Conservation (phyloP, 2,113 vertebrate species). For the Bos indicus region DNA sequence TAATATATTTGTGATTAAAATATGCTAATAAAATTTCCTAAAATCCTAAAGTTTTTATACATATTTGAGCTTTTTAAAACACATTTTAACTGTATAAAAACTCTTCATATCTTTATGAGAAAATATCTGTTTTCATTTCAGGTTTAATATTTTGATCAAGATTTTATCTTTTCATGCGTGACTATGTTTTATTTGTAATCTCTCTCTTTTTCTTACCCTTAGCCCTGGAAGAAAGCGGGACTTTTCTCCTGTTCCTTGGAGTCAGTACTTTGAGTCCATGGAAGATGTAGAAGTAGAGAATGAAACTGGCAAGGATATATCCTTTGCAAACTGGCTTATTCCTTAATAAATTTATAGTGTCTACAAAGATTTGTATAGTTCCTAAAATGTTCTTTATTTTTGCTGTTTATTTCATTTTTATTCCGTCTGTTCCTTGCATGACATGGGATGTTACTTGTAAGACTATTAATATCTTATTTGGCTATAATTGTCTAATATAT, state of each 20-base stretch:
- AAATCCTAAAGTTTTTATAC: slow-evolving; percentile 4
- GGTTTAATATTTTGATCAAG: slow-evolving; percentile 38
- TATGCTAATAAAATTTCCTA: not conserved
- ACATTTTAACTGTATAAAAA: slow-evolving; percentile 15
- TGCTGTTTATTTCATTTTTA: slow-evolving; percentile 28
- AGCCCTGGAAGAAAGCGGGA: slow-evolving; percentile 96
- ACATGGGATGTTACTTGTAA: not conserved
- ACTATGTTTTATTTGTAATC: slow-evolving; percentile 29
- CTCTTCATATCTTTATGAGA: not conserved
- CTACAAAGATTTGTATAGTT: not conserved
- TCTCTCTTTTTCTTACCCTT: slow-evolving; percentile 35
- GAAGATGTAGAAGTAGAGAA: slow-evolving; percentile 95
- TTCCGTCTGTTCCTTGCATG: not conserved
- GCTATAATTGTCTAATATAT: not conserved
- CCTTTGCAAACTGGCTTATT: slow-evolving; percentile 77
- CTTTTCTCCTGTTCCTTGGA: slow-evolving; percentile 94
- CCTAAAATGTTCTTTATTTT: not conserved
- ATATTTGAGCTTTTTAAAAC: slow-evolving; percentile 13
- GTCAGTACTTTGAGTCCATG: slow-evolving; percentile 97
- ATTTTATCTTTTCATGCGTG: slow-evolving; percentile 23
- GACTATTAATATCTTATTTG: not conserved
- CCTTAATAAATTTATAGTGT: not conserved
- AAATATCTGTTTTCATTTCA: slow-evolving; percentile 37
- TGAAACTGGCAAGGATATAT: slow-evolving; percentile 97
- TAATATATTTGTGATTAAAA: slow-evolving; percentile 31